Conservation (phyloP, 2,113 vertebrate species). For the Gulo gulo region DNA sequence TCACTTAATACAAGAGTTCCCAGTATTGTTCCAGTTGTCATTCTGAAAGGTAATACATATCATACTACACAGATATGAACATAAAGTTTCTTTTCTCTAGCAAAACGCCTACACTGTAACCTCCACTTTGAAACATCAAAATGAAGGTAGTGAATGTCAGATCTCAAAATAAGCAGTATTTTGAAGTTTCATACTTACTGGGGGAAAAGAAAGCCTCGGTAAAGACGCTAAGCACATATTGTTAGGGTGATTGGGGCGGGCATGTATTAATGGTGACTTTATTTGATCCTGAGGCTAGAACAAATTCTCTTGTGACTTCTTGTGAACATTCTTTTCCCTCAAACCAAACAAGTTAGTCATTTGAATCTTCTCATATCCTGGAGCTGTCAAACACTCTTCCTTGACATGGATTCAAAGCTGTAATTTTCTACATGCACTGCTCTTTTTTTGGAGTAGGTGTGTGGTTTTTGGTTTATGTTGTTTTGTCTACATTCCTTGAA, state of each 20-base stretch:
- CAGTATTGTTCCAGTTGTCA: background rate
- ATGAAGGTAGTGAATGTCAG: background rate
- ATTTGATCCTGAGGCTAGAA: background rate
- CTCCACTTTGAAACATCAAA: conserved; percentile 9
- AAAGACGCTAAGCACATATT: background rate
- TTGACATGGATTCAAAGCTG: conserved; percentile 28
- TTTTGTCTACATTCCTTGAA: conserved; percentile 49
- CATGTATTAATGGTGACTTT: background rate
- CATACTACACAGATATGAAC: background rate
- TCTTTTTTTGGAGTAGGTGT: background rate
- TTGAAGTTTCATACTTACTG: background rate
- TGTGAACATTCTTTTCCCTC: background rate
- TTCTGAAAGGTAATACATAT: background rate
- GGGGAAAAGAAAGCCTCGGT: background rate
- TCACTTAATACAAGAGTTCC: background rate
- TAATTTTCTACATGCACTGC: conserved; percentile 35
- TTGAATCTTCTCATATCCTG: background rate
- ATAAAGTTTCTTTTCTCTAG: background rate
- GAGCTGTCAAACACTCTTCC: conserved; percentile 45
- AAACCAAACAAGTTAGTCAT: conserved; percentile 7
- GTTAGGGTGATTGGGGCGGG: background rate
- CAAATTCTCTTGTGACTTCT: background rate
- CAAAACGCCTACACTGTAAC: background rate
- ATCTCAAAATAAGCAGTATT: background rate
- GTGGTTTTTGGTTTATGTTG: conserved; percentile 9